Evolutionary conservation across 1,140 invertebrate species (phyloP).

Genomic region (Aphelinus atriplicis): DNA sequence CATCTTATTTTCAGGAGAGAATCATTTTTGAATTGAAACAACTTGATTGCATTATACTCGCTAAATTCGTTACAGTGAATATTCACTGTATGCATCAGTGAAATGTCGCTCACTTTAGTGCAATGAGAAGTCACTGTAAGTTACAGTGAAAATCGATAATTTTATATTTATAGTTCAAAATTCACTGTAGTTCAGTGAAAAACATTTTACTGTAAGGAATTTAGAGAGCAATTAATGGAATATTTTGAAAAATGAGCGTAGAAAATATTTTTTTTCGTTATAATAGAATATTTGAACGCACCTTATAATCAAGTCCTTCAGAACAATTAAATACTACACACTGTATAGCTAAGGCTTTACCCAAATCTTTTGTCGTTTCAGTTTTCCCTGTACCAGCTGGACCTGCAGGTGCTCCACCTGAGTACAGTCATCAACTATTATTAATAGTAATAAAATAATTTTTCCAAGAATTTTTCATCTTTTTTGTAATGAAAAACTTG

Average conservation of each 20-base stretch:
- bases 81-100: too few species aligned
- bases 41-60: not conserved
- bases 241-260: not conserved
- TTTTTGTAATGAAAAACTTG: too few species aligned
- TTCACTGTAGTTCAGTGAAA: too few species aligned
- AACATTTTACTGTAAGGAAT: too few species aligned
- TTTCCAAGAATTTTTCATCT: not conserved
- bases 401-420: slow-evolving; percentile 84
- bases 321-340: slow-evolving; percentile 94
- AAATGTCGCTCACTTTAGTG: too few species aligned
- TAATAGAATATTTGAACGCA: slow-evolving; percentile 28
- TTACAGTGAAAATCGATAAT: too few species aligned
- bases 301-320: slow-evolving; percentile 82
- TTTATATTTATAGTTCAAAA: not conserved
- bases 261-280: not conserved
- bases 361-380: slow-evolving; percentile 92
- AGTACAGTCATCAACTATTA: slow-evolving; percentile 18
- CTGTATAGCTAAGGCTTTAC: slow-evolving; percentile 86
- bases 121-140: too few species aligned
- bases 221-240: not conserved
- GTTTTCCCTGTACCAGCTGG: slow-evolving; percentile 95
- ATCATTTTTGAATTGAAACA: too few species aligned
- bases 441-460: not conserved
- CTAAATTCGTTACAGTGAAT: too few species aligned
- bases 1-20: slow-evolving; percentile 66